Evolutionary conservation across 2,888 invertebrate genomes (phyloP).

Genomic region (Epistrophe grossulariae): DNA sequence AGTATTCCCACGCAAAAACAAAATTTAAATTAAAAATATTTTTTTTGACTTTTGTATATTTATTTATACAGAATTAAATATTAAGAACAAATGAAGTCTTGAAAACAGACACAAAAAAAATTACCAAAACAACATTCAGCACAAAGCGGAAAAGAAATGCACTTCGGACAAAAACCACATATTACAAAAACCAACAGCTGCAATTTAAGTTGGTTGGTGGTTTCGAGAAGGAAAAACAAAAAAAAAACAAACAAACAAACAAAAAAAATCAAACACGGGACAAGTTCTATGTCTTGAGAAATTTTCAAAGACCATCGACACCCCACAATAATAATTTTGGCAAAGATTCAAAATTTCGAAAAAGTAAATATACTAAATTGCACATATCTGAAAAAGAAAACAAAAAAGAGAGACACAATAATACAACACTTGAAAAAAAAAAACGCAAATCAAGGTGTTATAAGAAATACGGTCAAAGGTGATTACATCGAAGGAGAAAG

Average conservation of each 20-base stretch:
- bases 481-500: constrained; percentile 30
- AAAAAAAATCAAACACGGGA: constrained; percentile 28
- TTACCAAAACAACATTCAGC: constrained; percentile 40
- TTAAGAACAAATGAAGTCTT: constrained; percentile 34
- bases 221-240: constrained; percentile 2
- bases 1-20: constrained; percentile 18
- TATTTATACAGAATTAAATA: constrained; percentile 54
- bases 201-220: constrained; percentile 19
- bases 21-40: constrained; percentile 29
- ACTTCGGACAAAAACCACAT: constrained; percentile 44
- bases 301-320: constrained; percentile 48
- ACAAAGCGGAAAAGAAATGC: constrained; percentile 50
- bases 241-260: neutral
- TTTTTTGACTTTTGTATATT: constrained; percentile 6
- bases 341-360: constrained; percentile 48
- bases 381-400: neutral
- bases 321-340: constrained; percentile 59
- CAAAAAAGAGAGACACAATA: constrained; percentile 13
- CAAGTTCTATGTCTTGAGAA: constrained; percentile 25
- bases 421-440: constrained; percentile 44
- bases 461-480: constrained; percentile 45
- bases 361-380: constrained; percentile 46
- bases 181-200: constrained; percentile 33
- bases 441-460: constrained; percentile 58
- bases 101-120: constrained; percentile 26